phyloP scores from a whole-genome alignment of 2,888 invertebrate species.

The Xylocampa areola region DNA sequence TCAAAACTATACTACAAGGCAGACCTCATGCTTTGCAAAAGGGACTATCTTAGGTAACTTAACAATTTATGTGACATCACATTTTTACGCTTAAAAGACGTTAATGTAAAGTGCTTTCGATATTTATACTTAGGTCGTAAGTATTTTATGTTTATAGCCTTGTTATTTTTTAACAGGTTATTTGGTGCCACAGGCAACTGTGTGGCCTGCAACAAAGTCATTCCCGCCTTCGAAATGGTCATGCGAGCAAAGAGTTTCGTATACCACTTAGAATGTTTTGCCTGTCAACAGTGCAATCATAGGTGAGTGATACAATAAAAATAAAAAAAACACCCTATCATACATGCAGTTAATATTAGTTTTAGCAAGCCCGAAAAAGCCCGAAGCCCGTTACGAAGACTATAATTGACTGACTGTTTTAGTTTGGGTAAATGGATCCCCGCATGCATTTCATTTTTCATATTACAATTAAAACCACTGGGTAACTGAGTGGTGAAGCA shows the following conservation, averaged over 20 bases:
- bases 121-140: slow-evolving; percentile 70
- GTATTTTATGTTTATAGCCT: slow-evolving; percentile 70
- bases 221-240: slow-evolving; percentile 98
- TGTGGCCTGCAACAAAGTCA: slow-evolving; percentile 97
- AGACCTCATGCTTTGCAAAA: slow-evolving; percentile 96
- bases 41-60: slow-evolving; percentile 96
- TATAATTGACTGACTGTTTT: no score
- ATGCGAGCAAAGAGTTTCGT: slow-evolving; percentile 98
- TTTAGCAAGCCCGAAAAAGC: background rate
- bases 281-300: slow-evolving; percentile 98
- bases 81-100: slow-evolving; percentile 55
- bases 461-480: no score
- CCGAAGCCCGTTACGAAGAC: no score
- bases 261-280: slow-evolving; percentile 98
- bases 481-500: no score
- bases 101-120: slow-evolving; percentile 70
- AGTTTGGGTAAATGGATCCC: no score
- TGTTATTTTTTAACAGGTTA: slow-evolving; percentile 91
- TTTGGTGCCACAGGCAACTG: slow-evolving; percentile 97
- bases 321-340: background rate
- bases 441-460: no score
- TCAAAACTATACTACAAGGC: slow-evolving; percentile 97
- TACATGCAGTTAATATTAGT: background rate
- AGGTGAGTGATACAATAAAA: slow-evolving; percentile 90
- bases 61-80: slow-evolving; percentile 37